phyloP scores from a whole-genome alignment of 2,888 invertebrate species.

The Limnephilus rhombicus region DNA sequence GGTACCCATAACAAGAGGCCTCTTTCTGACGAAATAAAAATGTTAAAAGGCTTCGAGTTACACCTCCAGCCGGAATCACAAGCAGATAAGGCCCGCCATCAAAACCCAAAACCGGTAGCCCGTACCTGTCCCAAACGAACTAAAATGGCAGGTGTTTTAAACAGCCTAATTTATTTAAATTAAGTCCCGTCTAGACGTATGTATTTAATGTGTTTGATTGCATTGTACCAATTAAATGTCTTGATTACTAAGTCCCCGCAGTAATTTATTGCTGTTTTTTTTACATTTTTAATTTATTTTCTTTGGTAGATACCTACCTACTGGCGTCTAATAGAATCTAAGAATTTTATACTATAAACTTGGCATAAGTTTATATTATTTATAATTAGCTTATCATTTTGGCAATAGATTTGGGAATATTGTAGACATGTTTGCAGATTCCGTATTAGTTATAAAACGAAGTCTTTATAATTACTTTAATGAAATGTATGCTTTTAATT shows the following conservation, averaged over 20 bases:
- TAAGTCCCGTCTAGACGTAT: background rate
- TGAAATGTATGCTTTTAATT: too few species aligned
- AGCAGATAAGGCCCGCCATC: slow-evolving; percentile 17
- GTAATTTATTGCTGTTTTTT: background rate
- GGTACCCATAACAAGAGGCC: background rate
- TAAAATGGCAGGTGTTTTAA: slow-evolving; percentile 34
- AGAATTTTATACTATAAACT: background rate
- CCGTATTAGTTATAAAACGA: too few species aligned
- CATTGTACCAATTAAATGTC: background rate
- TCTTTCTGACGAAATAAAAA: slow-evolving; percentile 28
- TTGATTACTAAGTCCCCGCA: background rate
- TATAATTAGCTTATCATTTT: too few species aligned
- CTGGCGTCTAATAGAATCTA: background rate
- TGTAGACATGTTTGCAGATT: too few species aligned
- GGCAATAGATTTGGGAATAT: too few species aligned
- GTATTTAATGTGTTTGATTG: background rate
- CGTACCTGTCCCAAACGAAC: slow-evolving; percentile 46
- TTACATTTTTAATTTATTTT: background rate
- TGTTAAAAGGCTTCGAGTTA: slow-evolving; percentile 26
- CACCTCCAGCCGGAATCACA: slow-evolving; percentile 7
- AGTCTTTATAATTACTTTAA: too few species aligned
- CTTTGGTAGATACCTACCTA: background rate
- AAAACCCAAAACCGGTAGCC: slow-evolving; percentile 56
- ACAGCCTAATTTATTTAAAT: background rate
- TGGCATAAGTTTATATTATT: too few species aligned